phyloP scores from a whole-genome alignment of 2,797 vertebrate species.

The Atherinosoma microstoma region DNA sequence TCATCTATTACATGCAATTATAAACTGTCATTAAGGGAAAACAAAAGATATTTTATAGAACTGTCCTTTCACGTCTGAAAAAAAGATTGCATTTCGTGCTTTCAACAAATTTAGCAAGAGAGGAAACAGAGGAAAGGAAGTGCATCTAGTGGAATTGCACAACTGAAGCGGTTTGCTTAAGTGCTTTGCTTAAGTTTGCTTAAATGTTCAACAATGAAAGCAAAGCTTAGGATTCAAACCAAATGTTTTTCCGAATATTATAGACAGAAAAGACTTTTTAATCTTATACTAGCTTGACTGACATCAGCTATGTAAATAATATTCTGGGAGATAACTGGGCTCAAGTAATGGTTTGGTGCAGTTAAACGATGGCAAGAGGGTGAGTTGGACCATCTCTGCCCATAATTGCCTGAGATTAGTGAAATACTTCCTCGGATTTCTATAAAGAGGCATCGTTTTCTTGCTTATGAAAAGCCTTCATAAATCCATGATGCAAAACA shows the following conservation, averaged over 20 bases:
- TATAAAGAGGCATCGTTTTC: background rate
- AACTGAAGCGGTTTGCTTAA: background rate
- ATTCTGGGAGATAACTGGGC: background rate
- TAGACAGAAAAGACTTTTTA: background rate
- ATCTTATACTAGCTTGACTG: background rate
- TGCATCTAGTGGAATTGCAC: background rate
- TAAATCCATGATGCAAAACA: background rate
- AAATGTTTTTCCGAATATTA: background rate
- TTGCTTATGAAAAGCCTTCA: constrained; percentile 6
- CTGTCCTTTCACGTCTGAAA: background rate
- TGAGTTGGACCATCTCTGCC: constrained; percentile 1
- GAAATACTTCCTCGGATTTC: constrained; percentile 6
- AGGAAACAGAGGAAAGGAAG: background rate
- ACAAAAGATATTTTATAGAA: background rate
- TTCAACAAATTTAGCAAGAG: background rate
- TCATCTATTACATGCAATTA: constrained; percentile 46
- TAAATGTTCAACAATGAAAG: background rate
- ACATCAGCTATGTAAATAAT: background rate
- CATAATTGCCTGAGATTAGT: constrained; percentile 16
- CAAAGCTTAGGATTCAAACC: background rate
- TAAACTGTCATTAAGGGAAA: background rate
- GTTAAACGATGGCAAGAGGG: constrained; percentile 4
- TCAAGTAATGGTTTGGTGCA: background rate
- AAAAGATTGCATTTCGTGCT: background rate
- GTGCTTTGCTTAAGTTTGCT: background rate